These are phyloP conservation scores for Oscheius sp. DNA, from an alignment of 2,888 invertebrate species.

Conservation along the genomic window DNA sequence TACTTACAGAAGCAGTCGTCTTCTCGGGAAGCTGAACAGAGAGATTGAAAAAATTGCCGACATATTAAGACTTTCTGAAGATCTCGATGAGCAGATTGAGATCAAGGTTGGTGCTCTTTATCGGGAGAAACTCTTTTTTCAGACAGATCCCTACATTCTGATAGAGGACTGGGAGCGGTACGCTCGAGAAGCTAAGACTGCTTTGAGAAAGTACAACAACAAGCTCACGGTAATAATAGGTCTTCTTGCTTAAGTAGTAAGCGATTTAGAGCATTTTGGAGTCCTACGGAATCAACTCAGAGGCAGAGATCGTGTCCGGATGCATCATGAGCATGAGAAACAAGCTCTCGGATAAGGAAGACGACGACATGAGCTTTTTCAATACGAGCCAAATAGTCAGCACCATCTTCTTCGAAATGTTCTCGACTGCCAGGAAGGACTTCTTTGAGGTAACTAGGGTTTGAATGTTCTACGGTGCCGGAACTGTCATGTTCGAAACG, in stretches of 20 bases:
- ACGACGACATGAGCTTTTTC: conserved; percentile 71
- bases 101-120: conserved; percentile 27
- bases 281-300: conserved; percentile 65
- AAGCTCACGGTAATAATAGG: conserved; percentile 42
- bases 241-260: background rate
- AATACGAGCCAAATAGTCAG: conserved; percentile 68
- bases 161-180: conserved; percentile 40
- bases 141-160: conserved; percentile 42
- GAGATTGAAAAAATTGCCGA: conserved; percentile 59
- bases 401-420: conserved; percentile 51
- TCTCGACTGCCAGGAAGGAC: conserved; percentile 41
- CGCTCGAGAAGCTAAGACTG: conserved; percentile 35
- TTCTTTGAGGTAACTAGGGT: conserved; percentile 45
- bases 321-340: conserved; percentile 60
- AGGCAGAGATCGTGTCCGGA: conserved; percentile 68
- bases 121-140: background rate
- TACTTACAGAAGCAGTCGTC: conserved; percentile 47
- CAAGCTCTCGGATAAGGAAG: conserved; percentile 65
- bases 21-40: conserved; percentile 68
- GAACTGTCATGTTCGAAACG: no score
- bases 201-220: conserved; percentile 51
- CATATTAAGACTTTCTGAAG: conserved; percentile 58
- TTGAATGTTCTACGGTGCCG: background rate
- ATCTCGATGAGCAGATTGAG: conserved; percentile 46
- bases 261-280: conserved; percentile 58